Evolutionary conservation across 1,140 invertebrate species (phyloP), one percentile per base, ranked within the genome.

Genomic region (Ylistrum balloti): DNA sequence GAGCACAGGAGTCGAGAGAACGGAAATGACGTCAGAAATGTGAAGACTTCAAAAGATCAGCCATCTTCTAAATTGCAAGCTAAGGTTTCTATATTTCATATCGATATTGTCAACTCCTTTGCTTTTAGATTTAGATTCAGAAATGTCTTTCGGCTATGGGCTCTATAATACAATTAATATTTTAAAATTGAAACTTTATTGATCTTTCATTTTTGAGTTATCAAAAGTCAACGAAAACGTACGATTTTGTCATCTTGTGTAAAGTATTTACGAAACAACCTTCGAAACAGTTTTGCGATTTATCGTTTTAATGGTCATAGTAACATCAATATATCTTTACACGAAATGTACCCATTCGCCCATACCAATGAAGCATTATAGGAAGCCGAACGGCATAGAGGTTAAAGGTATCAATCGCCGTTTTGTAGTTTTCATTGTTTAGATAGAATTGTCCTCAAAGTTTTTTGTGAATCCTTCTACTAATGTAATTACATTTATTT

Each of bases 11-110:
- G 56, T 74, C 5, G 56, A 74, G n/a, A n/a, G 56, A 28, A 74
- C 56, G 56, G 56, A 74, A 74, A 74, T 74, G 56, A 74, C 56
- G 56, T 74, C 56, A 74, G 56, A 74, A 74, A 74, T 74, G n/a
- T 74, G 56, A 74, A 74, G 56, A 74, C 56, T 74, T n/a, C 9
- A 74, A 11, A 74, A 28, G 56, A 74, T 28, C 56, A 74, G 20
- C 56, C 56, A 74, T 74, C 56, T 74, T 74, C 56, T 74, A 74
- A 74, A 74, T 74, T 74, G 22, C 9, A 74, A 74, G 56, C 56
- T 28, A 74, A 74, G 56, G 56, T 74, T 74, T 74, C 56, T 9
- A 3, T 74, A n/a, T 74, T 74, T 74, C n/a, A 20, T 28, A 28
- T 74, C 28, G 56, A 74, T 74, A 74, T 74, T 74, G 56, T 74